Conservation (phyloP, 2,113 vertebrate species). For the Anser brachyrhynchus region DNA sequence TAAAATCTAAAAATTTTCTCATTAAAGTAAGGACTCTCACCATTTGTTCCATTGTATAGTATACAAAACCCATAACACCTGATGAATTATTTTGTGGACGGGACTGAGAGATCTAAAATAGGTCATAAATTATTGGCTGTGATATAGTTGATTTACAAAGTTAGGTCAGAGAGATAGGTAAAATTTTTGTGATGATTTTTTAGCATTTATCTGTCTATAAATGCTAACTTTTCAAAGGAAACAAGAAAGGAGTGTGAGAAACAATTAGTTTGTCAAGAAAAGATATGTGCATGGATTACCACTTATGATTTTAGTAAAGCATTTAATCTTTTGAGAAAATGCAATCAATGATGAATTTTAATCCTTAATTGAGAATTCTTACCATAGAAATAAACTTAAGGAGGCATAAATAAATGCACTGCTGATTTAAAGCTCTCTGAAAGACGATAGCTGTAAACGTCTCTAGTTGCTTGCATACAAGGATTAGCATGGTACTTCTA, state of each 20-base stretch:
- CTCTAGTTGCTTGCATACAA: not conserved
- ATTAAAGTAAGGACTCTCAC: not conserved
- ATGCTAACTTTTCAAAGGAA: not conserved
- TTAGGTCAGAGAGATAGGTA: not conserved
- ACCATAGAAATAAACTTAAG: not conserved
- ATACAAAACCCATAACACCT: not conserved
- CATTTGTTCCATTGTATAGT: not conserved
- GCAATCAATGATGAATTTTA: not conserved
- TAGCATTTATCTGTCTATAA: not conserved
- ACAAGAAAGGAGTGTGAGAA: not conserved
- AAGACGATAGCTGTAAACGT: not conserved
- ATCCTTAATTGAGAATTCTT: not conserved
- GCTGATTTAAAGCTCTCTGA: not conserved
- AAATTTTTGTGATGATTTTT: not conserved
- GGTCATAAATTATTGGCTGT: not conserved
- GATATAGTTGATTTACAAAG: not conserved
- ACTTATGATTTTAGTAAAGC: not conserved
- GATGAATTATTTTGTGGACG: not conserved
- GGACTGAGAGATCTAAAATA: not conserved
- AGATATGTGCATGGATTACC: rapidly evolving
- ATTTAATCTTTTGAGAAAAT: not conserved
- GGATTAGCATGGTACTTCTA: rapidly evolving
- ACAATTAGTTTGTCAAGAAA: not conserved
- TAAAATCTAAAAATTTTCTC: not conserved
- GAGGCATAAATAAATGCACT: not conserved